phyloP scores from a whole-genome alignment of 2,888 invertebrate genomes.

The Ptychoptera contaminata region DNA sequence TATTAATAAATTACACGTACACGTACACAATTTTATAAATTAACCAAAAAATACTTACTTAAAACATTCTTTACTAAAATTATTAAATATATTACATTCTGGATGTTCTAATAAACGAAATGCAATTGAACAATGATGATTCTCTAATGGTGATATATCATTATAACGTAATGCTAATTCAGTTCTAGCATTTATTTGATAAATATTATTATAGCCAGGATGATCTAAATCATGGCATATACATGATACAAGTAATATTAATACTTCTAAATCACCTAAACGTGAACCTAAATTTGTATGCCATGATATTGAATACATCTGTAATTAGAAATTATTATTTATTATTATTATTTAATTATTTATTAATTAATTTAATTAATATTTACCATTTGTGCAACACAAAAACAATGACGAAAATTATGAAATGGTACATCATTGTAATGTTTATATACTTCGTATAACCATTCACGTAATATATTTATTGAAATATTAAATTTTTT shows the following conservation, averaged over 20 bases:
- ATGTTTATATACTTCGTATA: conserved; percentile 61
- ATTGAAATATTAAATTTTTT: conserved; percentile 60
- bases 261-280: conserved; percentile 57
- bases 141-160: conserved; percentile 72
- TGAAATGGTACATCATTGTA: conserved; percentile 80
- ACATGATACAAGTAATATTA: conserved; percentile 60
- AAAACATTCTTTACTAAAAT: conserved; percentile 43
- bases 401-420: conserved; percentile 75
- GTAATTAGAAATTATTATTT: conserved; percentile 12
- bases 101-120: conserved; percentile 64
- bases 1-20: too few species aligned
- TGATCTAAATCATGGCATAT: conserved; percentile 70
- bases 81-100: conserved; percentile 64
- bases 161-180: conserved; percentile 67
- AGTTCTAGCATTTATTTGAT: conserved; percentile 69
- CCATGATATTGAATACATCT: conserved; percentile 73
- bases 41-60: conserved; percentile 26
- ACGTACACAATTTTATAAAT: too few species aligned
- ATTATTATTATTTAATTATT: background rate
- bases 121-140: conserved; percentile 74
- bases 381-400: conserved; percentile 71
- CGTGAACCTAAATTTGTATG: conserved; percentile 51
- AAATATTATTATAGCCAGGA: conserved; percentile 64
- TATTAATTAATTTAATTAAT: background rate
- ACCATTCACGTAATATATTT: conserved; percentile 49